These are phyloP conservation scores for Chromis chromis DNA, from an alignment of 2,797 vertebrate species.

Conservation along the genomic window DNA sequence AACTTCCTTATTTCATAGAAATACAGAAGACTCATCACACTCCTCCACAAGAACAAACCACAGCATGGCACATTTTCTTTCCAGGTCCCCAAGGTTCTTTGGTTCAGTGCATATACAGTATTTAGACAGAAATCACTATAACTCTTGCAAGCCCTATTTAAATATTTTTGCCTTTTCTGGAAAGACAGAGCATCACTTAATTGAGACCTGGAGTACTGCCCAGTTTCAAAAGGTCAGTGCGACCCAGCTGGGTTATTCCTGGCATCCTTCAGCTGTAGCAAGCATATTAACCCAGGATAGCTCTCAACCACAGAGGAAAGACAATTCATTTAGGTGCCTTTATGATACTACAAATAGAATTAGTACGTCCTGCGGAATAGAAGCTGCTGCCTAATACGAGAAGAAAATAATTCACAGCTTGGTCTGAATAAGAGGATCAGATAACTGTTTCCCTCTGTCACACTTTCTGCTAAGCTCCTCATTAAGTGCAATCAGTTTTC, in stretches of 20 bases:
- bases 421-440: conserved; percentile 9
- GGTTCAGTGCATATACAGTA: conserved; percentile 29
- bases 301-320: conserved; percentile 55
- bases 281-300: conserved; percentile 55
- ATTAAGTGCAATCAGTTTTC: conserved; percentile 6
- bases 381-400: conserved; percentile 28
- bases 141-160: conserved; percentile 58
- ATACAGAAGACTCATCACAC: conserved; percentile 19
- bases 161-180: conserved; percentile 77
- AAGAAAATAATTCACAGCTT: conserved; percentile 35
- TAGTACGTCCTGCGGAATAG: conserved; percentile 49
- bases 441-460: conserved; percentile 17
- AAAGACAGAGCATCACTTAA: conserved; percentile 69
- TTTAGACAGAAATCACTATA: conserved; percentile 49
- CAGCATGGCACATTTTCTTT: not conserved
- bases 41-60: conserved; percentile 6
- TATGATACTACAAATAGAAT: conserved; percentile 53
- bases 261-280: conserved; percentile 63
- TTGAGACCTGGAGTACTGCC: conserved; percentile 78
- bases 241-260: conserved; percentile 76
- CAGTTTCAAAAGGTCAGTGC: conserved; percentile 70
- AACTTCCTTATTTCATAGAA: conserved; percentile 40
- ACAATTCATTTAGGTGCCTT: conserved; percentile 54
- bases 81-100: conserved; percentile 10
- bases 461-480: conserved; percentile 15